A percentile compares a stretch with the other conserved stretches of the same genome.
Evolutionary conservation across 2,113 vertebrate species (phyloP).

Genomic region (Elachura formosa): DNA sequence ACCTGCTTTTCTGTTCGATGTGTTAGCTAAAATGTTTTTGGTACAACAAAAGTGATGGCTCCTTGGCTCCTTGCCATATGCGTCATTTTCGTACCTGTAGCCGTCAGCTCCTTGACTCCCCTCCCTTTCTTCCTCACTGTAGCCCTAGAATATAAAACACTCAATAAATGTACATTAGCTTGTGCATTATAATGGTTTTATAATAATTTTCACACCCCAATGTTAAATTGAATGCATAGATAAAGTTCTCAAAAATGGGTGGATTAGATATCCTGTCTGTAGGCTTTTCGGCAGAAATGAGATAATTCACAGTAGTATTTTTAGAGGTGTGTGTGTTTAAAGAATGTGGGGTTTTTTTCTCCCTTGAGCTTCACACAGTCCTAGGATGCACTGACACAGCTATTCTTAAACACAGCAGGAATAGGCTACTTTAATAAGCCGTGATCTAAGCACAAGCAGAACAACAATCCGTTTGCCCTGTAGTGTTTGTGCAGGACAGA

Average conservation of each 20-base stretch:
- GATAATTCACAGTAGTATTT: background rate
- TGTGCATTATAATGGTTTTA: background rate
- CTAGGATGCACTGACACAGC: background rate
- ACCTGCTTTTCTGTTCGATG: background rate
- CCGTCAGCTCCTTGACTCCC: background rate
- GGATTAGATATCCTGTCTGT: background rate
- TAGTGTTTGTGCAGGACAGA: background rate
- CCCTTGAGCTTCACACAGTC: background rate
- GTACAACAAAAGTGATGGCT: background rate
- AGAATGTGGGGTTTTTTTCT: background rate
- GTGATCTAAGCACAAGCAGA: background rate
- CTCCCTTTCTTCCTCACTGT: background rate
- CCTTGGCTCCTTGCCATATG: background rate
- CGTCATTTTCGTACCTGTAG: background rate
- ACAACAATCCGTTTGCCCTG: background rate
- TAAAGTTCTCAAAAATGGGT: background rate
- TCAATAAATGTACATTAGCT: background rate
- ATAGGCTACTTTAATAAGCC: background rate
- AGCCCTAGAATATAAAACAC: background rate
- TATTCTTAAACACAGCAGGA: background rate
- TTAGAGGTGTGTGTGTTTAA: background rate
- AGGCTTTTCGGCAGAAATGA: background rate
- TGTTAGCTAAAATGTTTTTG: conserved; percentile 8
- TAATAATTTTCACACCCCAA: background rate
- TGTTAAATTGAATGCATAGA: background rate